These are phyloP conservation scores for Morone chrysops DNA, from an alignment of 2,113 vertebrate genomes.

Conservation along the genomic window DNA sequence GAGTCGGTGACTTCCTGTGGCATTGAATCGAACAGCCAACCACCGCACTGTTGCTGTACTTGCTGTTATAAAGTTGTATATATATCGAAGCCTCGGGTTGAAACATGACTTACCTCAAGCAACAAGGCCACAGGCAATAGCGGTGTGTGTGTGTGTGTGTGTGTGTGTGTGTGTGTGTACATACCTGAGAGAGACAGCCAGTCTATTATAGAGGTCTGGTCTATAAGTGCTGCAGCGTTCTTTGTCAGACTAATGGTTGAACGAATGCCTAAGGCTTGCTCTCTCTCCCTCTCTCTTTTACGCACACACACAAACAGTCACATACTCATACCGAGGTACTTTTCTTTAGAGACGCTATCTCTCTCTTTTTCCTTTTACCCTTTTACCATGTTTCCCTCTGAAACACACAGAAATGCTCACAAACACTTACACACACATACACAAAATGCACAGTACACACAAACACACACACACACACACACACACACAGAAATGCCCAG, in stretches of 20 bases:
- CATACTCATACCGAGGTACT: background rate
- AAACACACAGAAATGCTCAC: background rate
- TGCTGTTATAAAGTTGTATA: background rate
- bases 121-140: constrained; percentile 15
- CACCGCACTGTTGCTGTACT: too few species aligned
- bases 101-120: constrained; percentile 4
- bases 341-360: background rate
- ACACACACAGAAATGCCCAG: background rate
- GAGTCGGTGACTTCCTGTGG: background rate
- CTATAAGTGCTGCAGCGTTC: too few species aligned
- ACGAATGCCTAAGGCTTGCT: too few species aligned
- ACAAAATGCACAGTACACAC: background rate
- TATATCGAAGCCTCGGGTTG: background rate
- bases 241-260: too few species aligned
- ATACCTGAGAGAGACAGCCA: background rate
- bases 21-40: background rate
- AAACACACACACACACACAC: background rate
- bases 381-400: background rate
- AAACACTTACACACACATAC: background rate
- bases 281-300: background rate
- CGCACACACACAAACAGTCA: constrained; percentile 4
- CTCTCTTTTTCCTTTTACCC: background rate
- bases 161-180: constrained; percentile 14
- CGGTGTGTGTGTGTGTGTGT: constrained; percentile 14
- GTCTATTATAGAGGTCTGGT: too few species aligned